phyloP scores from a whole-genome alignment of 1,140 invertebrate genomes.

The Nephila pilipes region DNA sequence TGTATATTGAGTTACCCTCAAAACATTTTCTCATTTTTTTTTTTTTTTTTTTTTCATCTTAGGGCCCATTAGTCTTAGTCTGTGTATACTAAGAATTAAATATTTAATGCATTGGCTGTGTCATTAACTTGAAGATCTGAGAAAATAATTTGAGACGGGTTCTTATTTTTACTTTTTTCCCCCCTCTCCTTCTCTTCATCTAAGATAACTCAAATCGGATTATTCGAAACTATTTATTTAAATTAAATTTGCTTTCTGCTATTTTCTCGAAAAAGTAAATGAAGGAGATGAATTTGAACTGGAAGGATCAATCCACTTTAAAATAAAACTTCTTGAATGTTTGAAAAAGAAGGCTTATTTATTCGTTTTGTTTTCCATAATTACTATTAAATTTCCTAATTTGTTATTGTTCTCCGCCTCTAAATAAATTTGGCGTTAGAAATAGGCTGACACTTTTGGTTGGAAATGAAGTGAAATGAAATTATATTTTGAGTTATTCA shows the following conservation, averaged over 20 bases:
- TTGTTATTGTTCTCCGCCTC: too few species aligned
- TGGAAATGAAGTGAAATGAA: too few species aligned
- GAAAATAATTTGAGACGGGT: constrained; percentile 9
- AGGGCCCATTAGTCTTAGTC: constrained; percentile 5
- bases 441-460: too few species aligned
- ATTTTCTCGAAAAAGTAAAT: neutral
- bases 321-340: neutral
- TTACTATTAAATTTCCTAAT: neutral
- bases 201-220: constrained; percentile 26
- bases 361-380: neutral
- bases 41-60: neutral
- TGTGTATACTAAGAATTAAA: constrained; percentile 28
- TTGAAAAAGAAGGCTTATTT: neutral
- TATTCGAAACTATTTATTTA: constrained; percentile 28
- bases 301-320: neutral
- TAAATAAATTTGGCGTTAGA: too few species aligned
- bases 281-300: neutral
- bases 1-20: constrained; percentile 27
- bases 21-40: neutral
- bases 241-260: neutral
- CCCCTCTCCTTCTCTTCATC: neutral
- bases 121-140: neutral
- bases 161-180: neutral
- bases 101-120: constrained; percentile 23
- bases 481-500: too few species aligned